Percentiles rank a stretch among this genome's conserved stretches.
phyloP scores from a whole-genome alignment of 2,888 invertebrate genomes.

The Sepioteuthis lessoniana region DNA sequence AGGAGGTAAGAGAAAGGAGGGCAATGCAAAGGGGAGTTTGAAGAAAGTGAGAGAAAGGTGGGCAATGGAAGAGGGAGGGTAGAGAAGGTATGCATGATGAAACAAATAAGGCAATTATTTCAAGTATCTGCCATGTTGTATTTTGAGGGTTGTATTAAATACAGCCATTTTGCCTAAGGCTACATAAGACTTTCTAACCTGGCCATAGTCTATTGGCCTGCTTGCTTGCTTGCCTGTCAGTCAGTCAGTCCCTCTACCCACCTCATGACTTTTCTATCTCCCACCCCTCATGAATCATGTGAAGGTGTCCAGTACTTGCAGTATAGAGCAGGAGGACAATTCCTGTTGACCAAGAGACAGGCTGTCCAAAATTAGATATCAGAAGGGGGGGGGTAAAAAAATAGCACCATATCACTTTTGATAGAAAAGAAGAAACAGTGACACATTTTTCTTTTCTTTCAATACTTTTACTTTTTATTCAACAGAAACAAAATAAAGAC shows the following conservation, averaged over 20 bases:
- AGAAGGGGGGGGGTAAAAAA: neutral
- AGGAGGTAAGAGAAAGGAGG: neutral
- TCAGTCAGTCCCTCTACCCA: neutral
- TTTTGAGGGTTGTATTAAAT: conserved; percentile 5
- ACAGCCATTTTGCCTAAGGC: neutral
- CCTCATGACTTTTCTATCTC: neutral
- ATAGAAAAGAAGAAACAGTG: neutral
- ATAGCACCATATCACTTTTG: neutral
- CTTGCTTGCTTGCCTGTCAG: neutral
- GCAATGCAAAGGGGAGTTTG: too few species aligned
- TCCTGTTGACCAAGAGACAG: neutral
- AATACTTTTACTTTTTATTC: neutral
- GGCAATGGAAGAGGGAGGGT: neutral
- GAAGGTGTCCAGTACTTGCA: conserved; percentile 15
- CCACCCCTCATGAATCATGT: neutral
- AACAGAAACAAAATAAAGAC: neutral
- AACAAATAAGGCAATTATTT: conserved; percentile 33
- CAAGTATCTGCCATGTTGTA: conserved; percentile 23
- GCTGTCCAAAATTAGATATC: neutral
- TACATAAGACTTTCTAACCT: neutral
- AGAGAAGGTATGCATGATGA: neutral
- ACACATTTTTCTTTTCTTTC: neutral
- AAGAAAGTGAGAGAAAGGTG: too few species aligned
- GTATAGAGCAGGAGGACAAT: neutral
- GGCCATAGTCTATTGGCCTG: conserved; percentile 18